A percentile compares a stretch with the other conserved stretches of the same genome.
phyloP scores from a whole-genome alignment of 2,888 invertebrate genomes.

The Antheraea assamensis region DNA sequence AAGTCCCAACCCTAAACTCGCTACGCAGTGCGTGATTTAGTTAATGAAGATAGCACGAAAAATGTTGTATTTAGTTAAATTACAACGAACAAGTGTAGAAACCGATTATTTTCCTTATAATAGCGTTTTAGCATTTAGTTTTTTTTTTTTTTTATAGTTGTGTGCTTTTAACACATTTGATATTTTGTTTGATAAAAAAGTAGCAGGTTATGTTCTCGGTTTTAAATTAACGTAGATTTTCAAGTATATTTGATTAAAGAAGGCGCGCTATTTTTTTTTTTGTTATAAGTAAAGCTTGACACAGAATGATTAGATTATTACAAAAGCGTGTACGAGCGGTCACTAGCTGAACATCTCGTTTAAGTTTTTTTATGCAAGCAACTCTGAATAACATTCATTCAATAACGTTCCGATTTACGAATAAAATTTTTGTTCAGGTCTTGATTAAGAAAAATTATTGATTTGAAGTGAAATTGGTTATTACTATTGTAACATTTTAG shows the following conservation, averaged over 20 bases:
- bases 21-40: slow-evolving; percentile 52
- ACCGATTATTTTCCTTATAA: slow-evolving; percentile 47
- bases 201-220: neutral
- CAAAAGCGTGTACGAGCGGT: too few species aligned
- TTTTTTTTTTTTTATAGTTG: slow-evolving; percentile 7
- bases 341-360: too few species aligned
- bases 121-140: slow-evolving; percentile 12
- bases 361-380: too few species aligned
- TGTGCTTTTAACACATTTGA: slow-evolving; percentile 16
- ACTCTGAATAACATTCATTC: too few species aligned
- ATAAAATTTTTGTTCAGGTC: too few species aligned
- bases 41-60: slow-evolving; percentile 62
- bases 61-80: slow-evolving; percentile 58
- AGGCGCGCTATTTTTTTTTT: neutral
- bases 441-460: too few species aligned
- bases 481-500: too few species aligned
- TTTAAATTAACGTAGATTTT: neutral
- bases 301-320: neutral
- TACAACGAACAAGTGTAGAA: slow-evolving; percentile 53
- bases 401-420: too few species aligned
- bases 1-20: neutral
- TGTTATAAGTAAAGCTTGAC: neutral
- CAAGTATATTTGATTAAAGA: neutral
- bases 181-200: slow-evolving; percentile 1
- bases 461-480: too few species aligned